phyloP scores from a whole-genome alignment of 2,888 invertebrate species.

The Pheosia gnoma region DNA sequence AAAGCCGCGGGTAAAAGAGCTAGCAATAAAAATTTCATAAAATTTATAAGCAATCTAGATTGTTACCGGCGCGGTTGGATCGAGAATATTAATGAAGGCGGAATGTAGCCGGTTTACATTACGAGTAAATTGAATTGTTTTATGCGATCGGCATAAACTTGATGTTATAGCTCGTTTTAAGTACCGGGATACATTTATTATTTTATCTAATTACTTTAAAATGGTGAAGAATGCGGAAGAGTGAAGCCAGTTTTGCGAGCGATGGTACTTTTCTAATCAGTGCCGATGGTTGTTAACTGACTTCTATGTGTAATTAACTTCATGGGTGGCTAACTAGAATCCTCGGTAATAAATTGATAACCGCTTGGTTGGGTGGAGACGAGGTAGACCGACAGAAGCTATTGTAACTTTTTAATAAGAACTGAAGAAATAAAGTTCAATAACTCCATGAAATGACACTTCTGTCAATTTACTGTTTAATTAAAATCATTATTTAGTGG shows the following conservation, averaged over 20 bases:
- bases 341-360: no score
- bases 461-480: no score
- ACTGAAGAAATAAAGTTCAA: no score
- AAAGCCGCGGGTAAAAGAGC: constrained; percentile 14
- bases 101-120: constrained; percentile 28
- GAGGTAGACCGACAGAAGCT: no score
- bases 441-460: no score
- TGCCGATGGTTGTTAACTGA: neutral
- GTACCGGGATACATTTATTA: neutral
- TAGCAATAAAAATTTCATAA: constrained; percentile 45
- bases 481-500: no score
- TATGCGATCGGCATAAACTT: constrained; percentile 35
- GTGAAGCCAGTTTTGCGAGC: neutral
- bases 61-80: constrained; percentile 37
- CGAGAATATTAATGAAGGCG: constrained; percentile 40
- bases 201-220: neutral
- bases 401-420: no score
- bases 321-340: no score
- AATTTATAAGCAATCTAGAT: constrained; percentile 41
- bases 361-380: no score
- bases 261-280: neutral
- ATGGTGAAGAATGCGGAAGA: neutral
- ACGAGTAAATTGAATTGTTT: constrained; percentile 46
- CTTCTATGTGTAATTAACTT: no score
- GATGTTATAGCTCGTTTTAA: neutral